Base-by-base conservation (phyloP, 2,113 vertebrate genomes). In the Nothocercus nigrocapillus region DNA sequence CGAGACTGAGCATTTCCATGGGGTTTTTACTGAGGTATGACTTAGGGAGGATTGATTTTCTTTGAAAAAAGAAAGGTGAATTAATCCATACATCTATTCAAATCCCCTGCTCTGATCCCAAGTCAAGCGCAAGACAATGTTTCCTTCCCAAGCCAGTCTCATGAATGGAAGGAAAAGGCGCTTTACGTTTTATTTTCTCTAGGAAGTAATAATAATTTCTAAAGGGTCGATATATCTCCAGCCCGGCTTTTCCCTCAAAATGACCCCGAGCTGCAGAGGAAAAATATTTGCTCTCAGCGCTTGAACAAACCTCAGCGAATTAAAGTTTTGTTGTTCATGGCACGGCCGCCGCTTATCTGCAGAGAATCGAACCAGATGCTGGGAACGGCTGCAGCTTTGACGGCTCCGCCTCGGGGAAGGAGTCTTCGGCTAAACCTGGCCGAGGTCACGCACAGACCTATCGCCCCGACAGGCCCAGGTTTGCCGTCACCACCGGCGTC, bases 301-400 rank as follows among this genome's bases (percentile, higher is more conserved):
- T 97, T 97, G 94, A 96, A 96, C 91, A 98, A 98, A 97, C 97
- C 94, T 97, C 91, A 94, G 92, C 96, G 97, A 98, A 97, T 98
- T 98, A 98, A 92, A 85, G 96, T 97, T 97, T 97, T 98, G 98
- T 98, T 98, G 95, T 97, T 98, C 95, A 98, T 98, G 97, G 98
- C 97, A 98, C 83, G 92, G 87, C 86, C 96, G 94, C 94, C 97
- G 96, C 97, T 98, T 98, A 97, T 98, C 97, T 95, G 97, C 87
- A 84, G 78, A 97, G 96, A 98, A 95, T 96, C 97, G 97, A 97
- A 98, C 97, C 97, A 98, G 97, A 98, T 98, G 97, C 98, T 96
- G 94, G 87, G 82, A 89, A 93, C 95, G 97, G 95, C 88, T 69
- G 93, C 89, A 93, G 78, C 79, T 89, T 92, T 86, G 38, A 73